phyloP scores from a whole-genome alignment of 2,113 vertebrate genomes.

The Uria aalge region DNA sequence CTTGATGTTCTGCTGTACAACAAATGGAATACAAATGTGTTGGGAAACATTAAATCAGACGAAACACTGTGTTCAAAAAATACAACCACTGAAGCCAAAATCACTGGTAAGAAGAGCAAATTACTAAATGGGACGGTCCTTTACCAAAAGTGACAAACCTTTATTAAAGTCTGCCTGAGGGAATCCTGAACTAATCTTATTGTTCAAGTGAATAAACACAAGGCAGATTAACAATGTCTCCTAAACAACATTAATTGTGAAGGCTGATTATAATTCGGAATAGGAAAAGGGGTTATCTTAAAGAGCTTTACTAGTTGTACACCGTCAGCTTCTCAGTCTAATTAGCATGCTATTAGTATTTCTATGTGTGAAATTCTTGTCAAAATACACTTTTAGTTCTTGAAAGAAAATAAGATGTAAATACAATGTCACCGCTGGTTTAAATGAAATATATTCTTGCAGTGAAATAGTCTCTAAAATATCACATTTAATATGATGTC shows the following conservation, averaged over 20 bases:
- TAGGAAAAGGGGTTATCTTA: not conserved
- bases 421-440: not conserved
- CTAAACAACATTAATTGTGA: not conserved
- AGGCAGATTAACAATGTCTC: not conserved
- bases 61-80: not conserved
- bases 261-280: not conserved
- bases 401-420: not conserved
- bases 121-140: not conserved
- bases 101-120: not conserved
- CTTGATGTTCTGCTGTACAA: not conserved
- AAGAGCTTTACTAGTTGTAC: not conserved
- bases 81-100: not conserved
- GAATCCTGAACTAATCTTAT: not conserved
- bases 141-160: not conserved
- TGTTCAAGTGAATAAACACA: not conserved
- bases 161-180: not conserved
- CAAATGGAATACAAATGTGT: not conserved
- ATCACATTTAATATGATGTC: not conserved
- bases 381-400: not conserved
- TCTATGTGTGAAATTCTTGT: not conserved
- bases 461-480: not conserved
- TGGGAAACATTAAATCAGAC: not conserved
- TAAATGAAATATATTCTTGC: not conserved
- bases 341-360: conserved; percentile 2
- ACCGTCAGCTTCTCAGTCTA: not conserved